Evolutionary conservation across 2,888 invertebrate genomes (phyloP).

Genomic region (Ornithoptera priamus): DNA sequence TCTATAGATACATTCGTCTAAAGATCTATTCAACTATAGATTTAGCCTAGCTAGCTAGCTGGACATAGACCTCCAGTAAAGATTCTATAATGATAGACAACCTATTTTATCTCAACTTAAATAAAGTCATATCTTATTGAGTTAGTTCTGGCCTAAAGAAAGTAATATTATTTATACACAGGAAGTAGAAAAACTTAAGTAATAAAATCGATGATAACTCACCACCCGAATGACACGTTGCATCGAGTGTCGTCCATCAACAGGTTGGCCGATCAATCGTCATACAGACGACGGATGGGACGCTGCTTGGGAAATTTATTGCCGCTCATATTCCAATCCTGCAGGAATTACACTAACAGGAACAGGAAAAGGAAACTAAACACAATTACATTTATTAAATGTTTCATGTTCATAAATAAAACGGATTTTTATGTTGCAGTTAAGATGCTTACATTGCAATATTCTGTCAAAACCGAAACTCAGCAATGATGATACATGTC

Average conservation of each 20-base stretch:
- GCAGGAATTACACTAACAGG: slow-evolving; percentile 20
- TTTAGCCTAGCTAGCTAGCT: too few species aligned
- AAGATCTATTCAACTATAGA: too few species aligned
- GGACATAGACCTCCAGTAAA: too few species aligned
- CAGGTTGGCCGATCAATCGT: neutral
- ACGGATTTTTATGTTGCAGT: too few species aligned
- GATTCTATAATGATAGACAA: too few species aligned
- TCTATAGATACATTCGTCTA: too few species aligned
- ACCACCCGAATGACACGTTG: neutral
- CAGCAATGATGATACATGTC: too few species aligned
- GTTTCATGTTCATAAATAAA: neutral
- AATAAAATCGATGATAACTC: slow-evolving; percentile 5
- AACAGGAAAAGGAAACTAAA: slow-evolving; percentile 14
- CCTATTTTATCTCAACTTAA: neutral
- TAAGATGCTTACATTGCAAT: too few species aligned
- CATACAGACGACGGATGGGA: neutral
- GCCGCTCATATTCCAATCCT: slow-evolving; percentile 23
- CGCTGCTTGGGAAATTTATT: slow-evolving; percentile 19
- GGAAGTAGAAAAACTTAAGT: neutral
- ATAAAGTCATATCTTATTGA: neutral
- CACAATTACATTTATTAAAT: neutral
- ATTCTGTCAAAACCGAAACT: too few species aligned
- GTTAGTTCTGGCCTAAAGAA: neutral
- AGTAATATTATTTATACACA: neutral
- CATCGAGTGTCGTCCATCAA: neutral